Base-by-base conservation (phyloP, 2,113 vertebrate genomes). In the Ophiodon elongatus region DNA sequence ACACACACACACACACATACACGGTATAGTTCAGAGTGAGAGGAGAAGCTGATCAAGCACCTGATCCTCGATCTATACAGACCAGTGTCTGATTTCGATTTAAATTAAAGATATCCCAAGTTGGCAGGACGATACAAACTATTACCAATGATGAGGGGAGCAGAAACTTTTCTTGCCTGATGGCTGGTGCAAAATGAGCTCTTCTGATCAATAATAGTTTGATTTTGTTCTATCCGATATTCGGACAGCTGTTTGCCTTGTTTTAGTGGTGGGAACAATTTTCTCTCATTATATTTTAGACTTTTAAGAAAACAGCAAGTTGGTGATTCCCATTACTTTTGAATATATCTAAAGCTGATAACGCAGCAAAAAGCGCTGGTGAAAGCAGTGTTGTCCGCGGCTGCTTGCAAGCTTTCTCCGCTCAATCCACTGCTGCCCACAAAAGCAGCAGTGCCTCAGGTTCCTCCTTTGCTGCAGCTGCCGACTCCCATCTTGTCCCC, bases 41-140 rank as follows among this genome's bases (percentile, higher is more conserved):
- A 76, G 37, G 19, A 83, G 59, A 80, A 41, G 74, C 71, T 74
- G 84, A 87, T 89, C 65, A 66, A 83, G 77, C 77, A 85, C 96
- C 90, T 97, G 93, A 87, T 85, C 73, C 60, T 95, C 92, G 13
- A 95, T 95, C 90, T 96, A 94, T 9, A 76, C 89, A 35, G 89
- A 91, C 64, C 93, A 89, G 65, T 95, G 95, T 81, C 96, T 96
- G 70, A 98, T 96, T 94, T 92, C 84, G 92, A 94, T 93, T 93
- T 94, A 92, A 93, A 94, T 93, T 84, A 89, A 89, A 87, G 75
- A 85, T 73, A 35, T 45, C 52, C 63, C 37, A 41, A 31, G 66
- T 82, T 90, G 88, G 88, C 85, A 86, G 68, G 72, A 79, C 14
- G 37, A 67, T 56, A 66, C 73, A 84, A 90, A 88, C 79, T 56